Base-by-base conservation (phyloP, 2,888 invertebrate genomes). In the Norana najaformis region DNA sequence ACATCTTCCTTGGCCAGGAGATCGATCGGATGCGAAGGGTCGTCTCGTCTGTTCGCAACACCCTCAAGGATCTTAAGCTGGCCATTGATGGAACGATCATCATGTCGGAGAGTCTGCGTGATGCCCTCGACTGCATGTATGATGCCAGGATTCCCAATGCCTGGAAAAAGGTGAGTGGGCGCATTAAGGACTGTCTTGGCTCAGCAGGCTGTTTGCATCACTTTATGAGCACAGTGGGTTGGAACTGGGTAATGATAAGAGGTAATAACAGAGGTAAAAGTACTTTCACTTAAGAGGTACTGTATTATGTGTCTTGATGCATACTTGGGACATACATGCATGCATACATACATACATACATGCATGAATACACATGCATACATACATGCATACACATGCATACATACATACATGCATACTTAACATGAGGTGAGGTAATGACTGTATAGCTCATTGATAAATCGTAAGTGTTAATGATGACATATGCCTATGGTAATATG, bases 61-160 rank as follows among this genome's bases (percentile, higher is more conserved):
- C 98, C 14, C 95, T 99, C 89, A 96, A 96, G 90, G 98, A 99
- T 95, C 96, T 99, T 89, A 98, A 98, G 95, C 96, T 98, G 92
- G 99, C 99, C 30, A 98, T 99, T 92, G 98, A 99, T 93, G 99
- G 99, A 53, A 98, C 98, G 0, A 98, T 99, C 93, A 97, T 99
- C 39, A 99, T 99, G 98, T 98, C 98, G 93, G 97, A 98, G 94
- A 96, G 96, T 37, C 96, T 99, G 47, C 96, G 97, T 91, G 97
- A 97, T 93, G 97, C 98, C 0, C 95, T 99, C 69, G 98, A 99
- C 94, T 97, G 98, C 30, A 98, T 99, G 98, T 98, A 98, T 94
- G 98, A 99, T 94, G 98, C 98, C 3, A 96, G 98, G 91, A 97
- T 99, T 92, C 99, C 99, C 0, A 97, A 97, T 91, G 96, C 96